These are phyloP conservation scores for Dione vanillae DNA, from an alignment of 2,888 invertebrate genomes.

Conservation along the genomic window DNA sequence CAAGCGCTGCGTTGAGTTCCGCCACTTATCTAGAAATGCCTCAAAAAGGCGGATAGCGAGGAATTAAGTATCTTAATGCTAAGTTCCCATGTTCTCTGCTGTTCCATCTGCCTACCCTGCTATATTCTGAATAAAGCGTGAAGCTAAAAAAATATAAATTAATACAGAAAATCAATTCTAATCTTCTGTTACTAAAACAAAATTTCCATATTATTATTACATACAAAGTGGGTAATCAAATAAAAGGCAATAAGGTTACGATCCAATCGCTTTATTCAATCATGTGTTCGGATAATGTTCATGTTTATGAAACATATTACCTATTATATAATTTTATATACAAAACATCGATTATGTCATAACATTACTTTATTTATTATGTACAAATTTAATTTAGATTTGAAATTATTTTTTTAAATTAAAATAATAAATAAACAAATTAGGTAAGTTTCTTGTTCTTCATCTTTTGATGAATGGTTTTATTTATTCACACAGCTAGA, in stretches of 20 bases:
- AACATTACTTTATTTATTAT: not conserved
- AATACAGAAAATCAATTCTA: no score
- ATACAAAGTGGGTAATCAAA: not conserved
- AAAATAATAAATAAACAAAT: not conserved
- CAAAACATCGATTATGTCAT: slow-evolving; percentile 15
- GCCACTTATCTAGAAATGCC: no score
- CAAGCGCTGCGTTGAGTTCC: no score
- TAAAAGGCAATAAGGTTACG: slow-evolving; percentile 28
- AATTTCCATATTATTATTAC: not conserved
- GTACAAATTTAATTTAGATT: slow-evolving; percentile 2
- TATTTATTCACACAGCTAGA: no score
- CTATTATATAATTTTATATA: slow-evolving; percentile 23
- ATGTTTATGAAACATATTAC: slow-evolving; percentile 35
- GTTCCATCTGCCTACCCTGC: no score
- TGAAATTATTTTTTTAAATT: not conserved
- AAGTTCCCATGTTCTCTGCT: no score
- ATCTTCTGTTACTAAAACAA: not conserved
- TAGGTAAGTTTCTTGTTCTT: no score
- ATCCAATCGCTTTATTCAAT: slow-evolving; percentile 41
- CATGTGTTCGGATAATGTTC: slow-evolving; percentile 22
- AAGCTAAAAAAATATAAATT: no score
- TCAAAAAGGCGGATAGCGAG: no score
- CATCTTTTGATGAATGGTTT: no score
- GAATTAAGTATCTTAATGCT: no score
- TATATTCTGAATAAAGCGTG: no score